Evolutionary conservation across 1,140 invertebrate species (phyloP).

Genomic region (Plectus sambesii): DNA sequence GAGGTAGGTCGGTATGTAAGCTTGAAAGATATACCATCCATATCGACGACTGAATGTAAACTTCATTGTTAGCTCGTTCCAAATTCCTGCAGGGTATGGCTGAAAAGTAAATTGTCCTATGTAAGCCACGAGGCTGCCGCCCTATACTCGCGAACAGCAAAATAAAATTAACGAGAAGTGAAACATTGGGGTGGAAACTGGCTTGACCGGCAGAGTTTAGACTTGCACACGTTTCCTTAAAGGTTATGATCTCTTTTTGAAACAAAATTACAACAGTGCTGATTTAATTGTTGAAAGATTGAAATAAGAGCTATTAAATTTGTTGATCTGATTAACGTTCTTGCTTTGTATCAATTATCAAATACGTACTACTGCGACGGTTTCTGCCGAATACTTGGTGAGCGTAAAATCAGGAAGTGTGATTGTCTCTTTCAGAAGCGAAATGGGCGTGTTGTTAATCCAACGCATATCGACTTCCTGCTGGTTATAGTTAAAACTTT

Average conservation of each 20-base stretch:
- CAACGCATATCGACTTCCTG: slow-evolving; percentile 38
- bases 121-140: too few species aligned
- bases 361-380: slow-evolving; percentile 23
- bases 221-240: too few species aligned
- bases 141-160: too few species aligned
- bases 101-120: too few species aligned
- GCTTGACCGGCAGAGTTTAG: too few species aligned
- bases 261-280: too few species aligned
- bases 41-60: slow-evolving; percentile 30
- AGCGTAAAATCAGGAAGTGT: slow-evolving; percentile 32
- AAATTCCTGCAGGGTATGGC: slow-evolving; percentile 32
- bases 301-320: too few species aligned
- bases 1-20: slow-evolving; percentile 37
- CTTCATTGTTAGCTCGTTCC: slow-evolving; percentile 36
- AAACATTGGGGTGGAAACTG: too few species aligned
- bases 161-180: too few species aligned
- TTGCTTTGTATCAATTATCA: slow-evolving; percentile 5
- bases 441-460: slow-evolving; percentile 19
- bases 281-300: too few species aligned
- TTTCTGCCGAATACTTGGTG: slow-evolving; percentile 30
- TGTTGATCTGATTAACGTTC: not conserved
- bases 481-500: slow-evolving; percentile 37
- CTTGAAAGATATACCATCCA: slow-evolving; percentile 38
- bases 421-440: slow-evolving; percentile 29
- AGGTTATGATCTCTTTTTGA: too few species aligned